phyloP scores from a whole-genome alignment of 2,797 vertebrate species.

The Propithecus deckenii region DNA sequence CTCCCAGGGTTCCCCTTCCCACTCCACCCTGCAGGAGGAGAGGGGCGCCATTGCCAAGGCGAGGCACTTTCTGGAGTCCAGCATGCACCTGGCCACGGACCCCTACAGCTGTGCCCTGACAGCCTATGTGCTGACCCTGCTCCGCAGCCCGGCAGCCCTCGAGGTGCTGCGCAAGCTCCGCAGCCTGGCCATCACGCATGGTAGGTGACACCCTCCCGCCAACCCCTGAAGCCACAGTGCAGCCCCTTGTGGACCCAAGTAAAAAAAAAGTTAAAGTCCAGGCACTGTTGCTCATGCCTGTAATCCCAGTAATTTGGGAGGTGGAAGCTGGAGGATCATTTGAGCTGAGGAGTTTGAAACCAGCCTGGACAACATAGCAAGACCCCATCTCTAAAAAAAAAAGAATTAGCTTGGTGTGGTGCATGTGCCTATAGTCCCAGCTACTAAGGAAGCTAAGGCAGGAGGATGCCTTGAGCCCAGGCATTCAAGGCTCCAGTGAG shows the following conservation, averaged over 20 bases:
- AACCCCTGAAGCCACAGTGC: not conserved
- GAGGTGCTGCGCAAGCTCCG: conserved; percentile 89
- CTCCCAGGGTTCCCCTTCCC: not conserved
- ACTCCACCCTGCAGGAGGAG: conserved; percentile 87
- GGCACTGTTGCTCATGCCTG: not conserved
- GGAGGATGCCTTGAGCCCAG: too few species aligned
- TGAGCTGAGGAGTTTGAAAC: not conserved
- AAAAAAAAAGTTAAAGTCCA: not conserved
- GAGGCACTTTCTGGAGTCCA: conserved; percentile 92
- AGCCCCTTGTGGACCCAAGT: not conserved
- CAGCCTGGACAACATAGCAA: not conserved
- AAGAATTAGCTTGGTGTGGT: too few species aligned
- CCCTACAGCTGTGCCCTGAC: conserved; percentile 93
- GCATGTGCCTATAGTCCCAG: too few species aligned
- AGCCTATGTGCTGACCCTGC: conserved; percentile 91
- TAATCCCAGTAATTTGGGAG: not conserved
- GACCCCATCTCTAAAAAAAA: not conserved
- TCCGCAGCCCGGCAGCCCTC: conserved; percentile 89
- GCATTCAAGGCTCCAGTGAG: too few species aligned
- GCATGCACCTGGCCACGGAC: conserved; percentile 90
- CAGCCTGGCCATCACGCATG: conserved; percentile 94
- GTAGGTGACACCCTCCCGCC: conserved; percentile 72
- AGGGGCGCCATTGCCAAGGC: conserved; percentile 91
- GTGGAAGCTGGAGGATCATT: too few species aligned
- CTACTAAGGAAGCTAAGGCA: too few species aligned